Percentiles rank a stretch among this genome's conserved stretches.
phyloP scores from a whole-genome alignment of 2,888 invertebrate genomes.

The Dryocosmus kuriphilus region DNA sequence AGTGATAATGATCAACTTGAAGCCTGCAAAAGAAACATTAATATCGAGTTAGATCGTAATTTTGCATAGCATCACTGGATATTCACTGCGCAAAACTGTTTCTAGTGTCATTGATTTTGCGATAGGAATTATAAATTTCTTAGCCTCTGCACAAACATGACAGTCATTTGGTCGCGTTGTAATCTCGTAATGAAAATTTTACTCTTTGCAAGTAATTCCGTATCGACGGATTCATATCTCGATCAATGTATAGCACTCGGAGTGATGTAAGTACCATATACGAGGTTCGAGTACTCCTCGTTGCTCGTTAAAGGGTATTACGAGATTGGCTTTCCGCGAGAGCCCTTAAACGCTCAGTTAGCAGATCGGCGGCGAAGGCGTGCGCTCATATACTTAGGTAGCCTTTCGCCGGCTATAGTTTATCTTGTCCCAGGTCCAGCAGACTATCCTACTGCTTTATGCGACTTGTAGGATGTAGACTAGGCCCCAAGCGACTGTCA shows the following conservation, averaged over 20 bases:
- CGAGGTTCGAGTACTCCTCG: conserved; percentile 29
- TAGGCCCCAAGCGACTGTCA: conserved; percentile 56
- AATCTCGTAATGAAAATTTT: conserved; percentile 31
- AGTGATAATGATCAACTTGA: no score
- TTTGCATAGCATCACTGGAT: background rate
- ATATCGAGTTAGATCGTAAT: no score
- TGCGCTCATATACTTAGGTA: conserved; percentile 38
- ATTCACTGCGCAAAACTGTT: background rate
- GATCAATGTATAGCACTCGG: conserved; percentile 39
- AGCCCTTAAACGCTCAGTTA: conserved; percentile 38
- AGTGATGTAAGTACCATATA: conserved; percentile 30
- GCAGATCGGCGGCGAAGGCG: conserved; percentile 42
- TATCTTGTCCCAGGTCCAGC: conserved; percentile 55
- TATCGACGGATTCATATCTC: conserved; percentile 37
- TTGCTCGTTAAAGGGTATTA: conserved; percentile 48
- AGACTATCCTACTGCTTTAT: conserved; percentile 45
- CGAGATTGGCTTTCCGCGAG: conserved; percentile 46
- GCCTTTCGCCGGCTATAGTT: conserved; percentile 58
- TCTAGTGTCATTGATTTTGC: background rate
- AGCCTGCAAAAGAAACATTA: no score
- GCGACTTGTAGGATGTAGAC: conserved; percentile 21
- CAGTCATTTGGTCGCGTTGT: background rate
- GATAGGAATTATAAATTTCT: conserved; percentile 6
- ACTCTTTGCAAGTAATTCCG: conserved; percentile 1
- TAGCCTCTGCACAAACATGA: conserved; percentile 1